phyloP scores from a whole-genome alignment of 2,113 vertebrate species.

The Melanerpes aurifrons region DNA sequence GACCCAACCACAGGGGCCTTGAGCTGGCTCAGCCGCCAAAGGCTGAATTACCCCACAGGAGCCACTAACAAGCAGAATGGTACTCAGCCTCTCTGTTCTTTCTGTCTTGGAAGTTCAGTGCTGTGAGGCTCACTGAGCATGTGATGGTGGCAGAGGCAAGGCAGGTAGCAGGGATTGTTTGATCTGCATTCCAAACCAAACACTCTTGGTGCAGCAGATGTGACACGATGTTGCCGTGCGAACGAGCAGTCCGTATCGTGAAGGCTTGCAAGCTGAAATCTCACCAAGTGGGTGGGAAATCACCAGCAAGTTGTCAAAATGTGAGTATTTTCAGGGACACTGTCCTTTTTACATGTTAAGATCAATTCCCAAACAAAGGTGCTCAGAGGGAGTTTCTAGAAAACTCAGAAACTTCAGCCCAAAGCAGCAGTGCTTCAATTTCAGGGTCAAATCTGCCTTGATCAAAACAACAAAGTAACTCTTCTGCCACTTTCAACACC shows the following conservation, averaged over 20 bases:
- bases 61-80: rapidly evolving
- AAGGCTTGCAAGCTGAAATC: neutral
- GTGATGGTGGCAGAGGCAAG: neutral
- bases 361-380: neutral
- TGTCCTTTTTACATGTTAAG: neutral
- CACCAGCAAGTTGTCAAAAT: neutral
- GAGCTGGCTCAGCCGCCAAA: neutral
- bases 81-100: neutral
- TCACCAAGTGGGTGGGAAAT: neutral
- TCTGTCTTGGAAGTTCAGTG: neutral
- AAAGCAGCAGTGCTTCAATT: neutral
- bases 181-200: neutral
- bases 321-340: neutral
- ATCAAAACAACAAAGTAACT: constrained; percentile 6
- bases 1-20: neutral
- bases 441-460: neutral
- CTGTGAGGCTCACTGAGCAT: neutral
- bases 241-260: rapidly evolving
- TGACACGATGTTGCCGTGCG: rapidly evolving
- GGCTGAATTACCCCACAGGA: neutral
- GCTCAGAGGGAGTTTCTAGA: neutral
- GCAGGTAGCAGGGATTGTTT: neutral
- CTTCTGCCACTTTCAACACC: neutral
- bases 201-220: neutral
- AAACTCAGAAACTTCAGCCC: neutral